These are phyloP conservation scores for Polydrusus tereticollis DNA, from an alignment of 2,888 invertebrate genomes.

Conservation along the genomic window DNA sequence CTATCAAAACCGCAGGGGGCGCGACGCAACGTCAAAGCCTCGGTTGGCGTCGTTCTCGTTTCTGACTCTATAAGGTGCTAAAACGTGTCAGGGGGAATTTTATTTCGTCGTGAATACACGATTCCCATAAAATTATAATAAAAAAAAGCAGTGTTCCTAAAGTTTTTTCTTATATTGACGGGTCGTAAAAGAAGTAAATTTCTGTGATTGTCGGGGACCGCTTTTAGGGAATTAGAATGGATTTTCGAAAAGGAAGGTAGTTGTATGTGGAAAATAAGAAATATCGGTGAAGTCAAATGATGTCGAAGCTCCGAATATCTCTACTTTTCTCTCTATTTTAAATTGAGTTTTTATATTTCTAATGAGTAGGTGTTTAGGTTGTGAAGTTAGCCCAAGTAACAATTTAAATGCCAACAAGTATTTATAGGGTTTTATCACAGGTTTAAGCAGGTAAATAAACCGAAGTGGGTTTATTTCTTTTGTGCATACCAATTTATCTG, in stretches of 20 bases:
- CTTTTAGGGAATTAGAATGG: not conserved
- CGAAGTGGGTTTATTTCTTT: too few relatives aligned
- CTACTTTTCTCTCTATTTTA: too few relatives aligned
- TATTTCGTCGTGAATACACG: not conserved
- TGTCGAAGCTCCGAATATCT: too few relatives aligned
- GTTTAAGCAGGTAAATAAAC: too few relatives aligned
- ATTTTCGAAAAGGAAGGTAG: not conserved
- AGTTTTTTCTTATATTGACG: not conserved
- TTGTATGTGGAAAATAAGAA: too few relatives aligned
- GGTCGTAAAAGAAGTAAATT: not conserved
- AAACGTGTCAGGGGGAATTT: slow-evolving; percentile 1
- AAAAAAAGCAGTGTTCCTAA: not conserved
- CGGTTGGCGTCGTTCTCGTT: not conserved
- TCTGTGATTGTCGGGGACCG: not conserved
- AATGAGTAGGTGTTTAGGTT: too few relatives aligned
- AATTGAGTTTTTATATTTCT: too few relatives aligned
- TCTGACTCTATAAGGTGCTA: not conserved
- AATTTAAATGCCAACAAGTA: too few relatives aligned
- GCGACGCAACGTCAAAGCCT: not conserved
- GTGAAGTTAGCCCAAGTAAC: too few relatives aligned
- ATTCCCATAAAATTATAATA: slow-evolving; percentile 8
- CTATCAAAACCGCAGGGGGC: slow-evolving; percentile 2
- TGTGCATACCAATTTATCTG: too few relatives aligned
- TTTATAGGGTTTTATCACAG: too few relatives aligned
- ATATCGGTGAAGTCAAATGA: too few relatives aligned